Evolutionary conservation across 2,797 vertebrate genomes (phyloP), one percentile per base, ranked within the genome.

Genomic region (Gallinago solitaria): DNA sequence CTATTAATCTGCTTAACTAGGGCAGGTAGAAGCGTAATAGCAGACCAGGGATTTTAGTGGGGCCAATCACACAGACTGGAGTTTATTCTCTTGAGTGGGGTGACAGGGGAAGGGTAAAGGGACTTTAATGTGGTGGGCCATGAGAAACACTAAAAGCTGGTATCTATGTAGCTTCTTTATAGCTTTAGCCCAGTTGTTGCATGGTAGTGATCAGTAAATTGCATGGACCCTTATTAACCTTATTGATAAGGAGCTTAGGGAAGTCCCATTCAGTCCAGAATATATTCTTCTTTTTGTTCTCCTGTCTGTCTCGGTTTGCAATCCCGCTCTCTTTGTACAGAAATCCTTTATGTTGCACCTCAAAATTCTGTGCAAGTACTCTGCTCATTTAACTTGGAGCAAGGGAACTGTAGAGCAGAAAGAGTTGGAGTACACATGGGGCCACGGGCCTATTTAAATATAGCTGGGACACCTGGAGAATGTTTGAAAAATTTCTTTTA

Each of bases 191-290:
- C 82, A 93, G 95, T 94, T 97, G 96, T 97, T 97, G 97, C 96
- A 94, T 98, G 96, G 23, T 82, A 90, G 96, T 96, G 97, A 98
- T 98, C 97, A 97, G 98, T 97, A 98, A 98, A 98, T 98, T 98
- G 97, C 98, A 97, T 90, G 97, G 98, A 98, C 97, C 97, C 97
- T 98, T 98, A 98, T 98, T 98, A 98, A 98, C 98, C 98, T 98
- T 98, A 98, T 98, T 97, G 98, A 98, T 98, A 98, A 98, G 97
- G 97, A 98, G 98, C 97, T 98, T 98, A 98, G 96, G 94, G 93
- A 97, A 98, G 97, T 97, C 93, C 97, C 97, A 97, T 97, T 98
- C 97, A 97, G 93, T 64, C 91, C 53, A 24, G 95, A 93, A 95
- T 97, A 97, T 96, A 97, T 97, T 96, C 96, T 89, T 94, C 91